These are phyloP conservation scores for Philereme vetulata DNA, from an alignment of 2,888 invertebrate species.

Conservation along the genomic window DNA sequence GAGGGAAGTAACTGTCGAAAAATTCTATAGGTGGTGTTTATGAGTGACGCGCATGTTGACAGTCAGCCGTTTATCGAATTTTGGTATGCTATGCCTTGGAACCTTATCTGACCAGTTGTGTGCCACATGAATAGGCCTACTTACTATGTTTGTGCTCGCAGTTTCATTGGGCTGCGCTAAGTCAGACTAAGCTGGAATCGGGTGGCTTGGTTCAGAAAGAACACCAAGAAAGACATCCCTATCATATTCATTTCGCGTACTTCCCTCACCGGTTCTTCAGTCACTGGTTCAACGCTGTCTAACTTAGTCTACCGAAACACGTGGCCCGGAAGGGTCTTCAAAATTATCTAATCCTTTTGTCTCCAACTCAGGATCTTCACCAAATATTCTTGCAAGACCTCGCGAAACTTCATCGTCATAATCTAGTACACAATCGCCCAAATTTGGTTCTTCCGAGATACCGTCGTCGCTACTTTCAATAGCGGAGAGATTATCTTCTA, in stretches of 20 bases:
- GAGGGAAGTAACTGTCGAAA: too few species aligned
- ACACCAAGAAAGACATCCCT: constrained; percentile 4
- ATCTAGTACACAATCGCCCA: constrained; percentile 15
- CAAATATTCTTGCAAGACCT: constrained; percentile 14
- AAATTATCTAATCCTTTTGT: constrained; percentile 14
- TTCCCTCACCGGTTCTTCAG: constrained; percentile 17
- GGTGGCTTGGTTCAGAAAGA: constrained; percentile 12
- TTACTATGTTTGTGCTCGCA: too few species aligned
- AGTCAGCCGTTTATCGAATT: constrained; percentile 16
- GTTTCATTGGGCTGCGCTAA: constrained; percentile 16
- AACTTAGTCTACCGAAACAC: constrained; percentile 20
- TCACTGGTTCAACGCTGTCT: constrained; percentile 17
- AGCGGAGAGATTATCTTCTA: too few species aligned
- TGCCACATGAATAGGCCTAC: too few species aligned
- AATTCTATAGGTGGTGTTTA: too few species aligned
- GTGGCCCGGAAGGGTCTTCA: constrained; percentile 12
- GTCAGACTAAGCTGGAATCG: constrained; percentile 12
- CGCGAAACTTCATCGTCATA: constrained; percentile 20
- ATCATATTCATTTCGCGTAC: constrained; percentile 14
- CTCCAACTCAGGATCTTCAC: too few species aligned
- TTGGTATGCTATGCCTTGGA: constrained; percentile 12
- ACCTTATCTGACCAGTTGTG: constrained; percentile 20
- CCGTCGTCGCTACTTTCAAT: constrained; percentile 16
- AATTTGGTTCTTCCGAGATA: too few species aligned
- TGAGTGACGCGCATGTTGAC: constrained; percentile 11